Conservation (phyloP, 2,797 vertebrate species). For the Thunnus albacares region DNA sequence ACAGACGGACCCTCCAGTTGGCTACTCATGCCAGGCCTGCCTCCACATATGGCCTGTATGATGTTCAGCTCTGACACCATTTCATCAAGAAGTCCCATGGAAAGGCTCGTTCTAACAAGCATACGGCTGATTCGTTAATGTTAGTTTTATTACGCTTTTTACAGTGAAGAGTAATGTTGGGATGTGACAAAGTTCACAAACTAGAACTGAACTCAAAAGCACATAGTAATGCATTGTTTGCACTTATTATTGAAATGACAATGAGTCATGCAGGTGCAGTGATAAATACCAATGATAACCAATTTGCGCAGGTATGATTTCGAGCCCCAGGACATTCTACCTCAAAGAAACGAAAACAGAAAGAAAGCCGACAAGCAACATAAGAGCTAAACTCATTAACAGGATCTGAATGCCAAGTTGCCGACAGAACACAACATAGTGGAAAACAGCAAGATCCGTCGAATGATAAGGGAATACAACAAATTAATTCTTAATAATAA, state of each 20-base stretch:
- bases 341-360: slow-evolving; percentile 14
- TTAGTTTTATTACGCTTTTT: slow-evolving; percentile 2
- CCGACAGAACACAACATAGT: neutral
- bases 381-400: neutral
- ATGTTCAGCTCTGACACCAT: slow-evolving; percentile 69
- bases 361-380: slow-evolving; percentile 3
- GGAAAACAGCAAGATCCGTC: neutral
- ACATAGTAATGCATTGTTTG: neutral
- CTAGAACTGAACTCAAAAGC: slow-evolving; percentile 18
- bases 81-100: slow-evolving; percentile 59
- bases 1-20: slow-evolving; percentile 73
- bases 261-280: neutral
- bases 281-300: slow-evolving; percentile 16
- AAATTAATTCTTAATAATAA: neutral
- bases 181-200: slow-evolving; percentile 17
- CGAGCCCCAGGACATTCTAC: neutral
- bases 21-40: slow-evolving; percentile 59
- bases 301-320: neutral
- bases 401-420: slow-evolving; percentile 9
- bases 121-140: slow-evolving; percentile 5
- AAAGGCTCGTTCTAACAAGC: slow-evolving; percentile 23
- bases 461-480: neutral
- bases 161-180: neutral
- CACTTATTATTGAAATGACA: slow-evolving; percentile 8
- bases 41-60: slow-evolving; percentile 74